Evolutionary conservation across 2,797 vertebrate genomes (phyloP).

Genomic region (Ibycter americanus): DNA sequence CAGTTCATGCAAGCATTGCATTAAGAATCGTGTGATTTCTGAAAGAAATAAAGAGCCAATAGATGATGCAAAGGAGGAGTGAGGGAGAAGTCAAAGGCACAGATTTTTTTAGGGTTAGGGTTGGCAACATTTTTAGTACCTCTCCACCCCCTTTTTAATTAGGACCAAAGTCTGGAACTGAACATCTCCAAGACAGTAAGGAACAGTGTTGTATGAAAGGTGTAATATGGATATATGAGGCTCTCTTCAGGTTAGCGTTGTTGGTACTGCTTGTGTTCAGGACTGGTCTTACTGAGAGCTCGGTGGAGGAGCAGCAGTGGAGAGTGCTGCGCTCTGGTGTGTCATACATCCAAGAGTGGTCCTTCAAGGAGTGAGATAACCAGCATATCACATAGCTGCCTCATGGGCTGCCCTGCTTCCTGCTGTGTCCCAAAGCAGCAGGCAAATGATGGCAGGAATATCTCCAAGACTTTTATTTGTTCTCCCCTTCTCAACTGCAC

Average conservation of each 20-base stretch:
- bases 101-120: neutral
- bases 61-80: neutral
- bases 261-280: neutral
- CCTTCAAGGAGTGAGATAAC: neutral
- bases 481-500: neutral
- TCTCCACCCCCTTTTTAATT: neutral
- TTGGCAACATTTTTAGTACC: neutral
- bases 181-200: neutral
- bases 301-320: neutral
- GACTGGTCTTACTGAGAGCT: neutral
- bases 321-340: neutral
- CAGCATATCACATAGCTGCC: fast-evolving
- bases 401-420: neutral
- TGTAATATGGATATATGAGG: neutral
- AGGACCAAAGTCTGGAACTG: neutral
- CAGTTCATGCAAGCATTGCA: fast-evolving
- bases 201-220: neutral
- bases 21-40: neutral
- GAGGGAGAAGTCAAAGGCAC: neutral
- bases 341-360: neutral
- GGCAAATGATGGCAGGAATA: neutral
- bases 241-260: neutral
- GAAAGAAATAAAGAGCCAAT: neutral
- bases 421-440: neutral
- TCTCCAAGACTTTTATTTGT: neutral